These are phyloP conservation scores for Drosophila subquinaria DNA, from an alignment of 2,888 invertebrate genomes.

Conservation along the genomic window DNA sequence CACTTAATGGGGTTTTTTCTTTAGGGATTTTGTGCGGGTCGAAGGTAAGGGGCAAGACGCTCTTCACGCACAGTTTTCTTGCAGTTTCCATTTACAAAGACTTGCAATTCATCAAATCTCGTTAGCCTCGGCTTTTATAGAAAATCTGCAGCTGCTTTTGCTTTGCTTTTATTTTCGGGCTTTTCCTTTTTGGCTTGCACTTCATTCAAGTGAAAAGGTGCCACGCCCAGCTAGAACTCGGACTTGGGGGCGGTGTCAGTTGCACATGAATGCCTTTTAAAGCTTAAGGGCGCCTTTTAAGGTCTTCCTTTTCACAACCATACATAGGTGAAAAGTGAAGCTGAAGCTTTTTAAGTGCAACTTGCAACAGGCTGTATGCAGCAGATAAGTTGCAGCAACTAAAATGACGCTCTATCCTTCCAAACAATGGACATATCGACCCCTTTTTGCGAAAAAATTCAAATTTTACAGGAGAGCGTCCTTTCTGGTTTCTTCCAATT, in stretches of 20 bases:
- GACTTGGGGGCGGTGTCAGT: slow-evolving; percentile 1
- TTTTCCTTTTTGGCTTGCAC: slow-evolving; percentile 45
- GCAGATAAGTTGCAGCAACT: slow-evolving; percentile 2
- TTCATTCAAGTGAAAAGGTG: slow-evolving; percentile 50
- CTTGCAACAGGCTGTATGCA: slow-evolving; percentile 7
- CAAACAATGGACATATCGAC: neutral
- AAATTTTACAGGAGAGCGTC: no score
- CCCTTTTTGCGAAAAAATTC: no score
- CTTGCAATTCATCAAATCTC: slow-evolving; percentile 80
- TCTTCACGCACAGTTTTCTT: slow-evolving; percentile 75
- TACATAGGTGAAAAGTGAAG: neutral
- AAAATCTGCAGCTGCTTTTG: slow-evolving; percentile 74
- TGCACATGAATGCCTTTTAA: slow-evolving; percentile 26
- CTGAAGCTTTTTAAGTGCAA: slow-evolving; percentile 9
- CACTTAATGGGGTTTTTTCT: slow-evolving; percentile 71
- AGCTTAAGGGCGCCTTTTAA: slow-evolving; percentile 20
- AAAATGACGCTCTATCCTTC: neutral
- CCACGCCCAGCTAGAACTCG: slow-evolving; percentile 45
- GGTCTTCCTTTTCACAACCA: slow-evolving; percentile 5
- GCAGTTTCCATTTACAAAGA: slow-evolving; percentile 75
- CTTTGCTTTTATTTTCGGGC: slow-evolving; percentile 36
- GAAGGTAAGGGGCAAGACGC: slow-evolving; percentile 29
- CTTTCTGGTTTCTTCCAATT: no score
- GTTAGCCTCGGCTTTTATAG: slow-evolving; percentile 79
- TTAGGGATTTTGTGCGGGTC: slow-evolving; percentile 27